Percentiles rank a stretch among this genome's conserved stretches.
phyloP scores from a whole-genome alignment of 1,140 invertebrate species.

The Ruditapes philippinarum region DNA sequence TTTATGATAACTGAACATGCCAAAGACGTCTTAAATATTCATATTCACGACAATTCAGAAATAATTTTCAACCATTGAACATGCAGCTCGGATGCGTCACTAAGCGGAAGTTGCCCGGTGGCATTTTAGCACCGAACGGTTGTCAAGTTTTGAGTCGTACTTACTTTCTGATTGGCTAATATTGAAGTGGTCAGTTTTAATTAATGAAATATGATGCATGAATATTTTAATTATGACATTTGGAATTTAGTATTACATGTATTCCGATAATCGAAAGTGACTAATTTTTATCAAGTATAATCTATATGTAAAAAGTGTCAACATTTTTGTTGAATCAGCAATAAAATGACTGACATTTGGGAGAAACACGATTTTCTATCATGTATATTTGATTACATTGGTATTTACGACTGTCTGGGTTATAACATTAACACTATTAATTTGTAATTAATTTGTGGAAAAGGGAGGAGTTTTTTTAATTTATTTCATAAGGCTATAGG shows the following conservation, averaged over 20 bases:
- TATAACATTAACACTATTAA: too few relatives aligned
- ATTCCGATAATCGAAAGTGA: neutral
- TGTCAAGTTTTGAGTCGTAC: neutral
- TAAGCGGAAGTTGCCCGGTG: conserved; percentile 5
- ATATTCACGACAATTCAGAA: neutral
- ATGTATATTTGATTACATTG: too few relatives aligned
- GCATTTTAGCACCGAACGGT: neutral
- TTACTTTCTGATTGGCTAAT: neutral
- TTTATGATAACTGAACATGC: neutral
- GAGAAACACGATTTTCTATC: too few relatives aligned
- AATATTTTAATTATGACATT: neutral
- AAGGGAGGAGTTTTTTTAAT: too few relatives aligned
- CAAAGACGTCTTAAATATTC: neutral
- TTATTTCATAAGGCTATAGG: too few relatives aligned
- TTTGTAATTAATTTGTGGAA: too few relatives aligned
- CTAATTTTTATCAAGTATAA: too few relatives aligned
- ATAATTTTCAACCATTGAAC: neutral
- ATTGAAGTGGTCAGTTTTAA: neutral
- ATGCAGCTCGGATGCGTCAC: neutral
- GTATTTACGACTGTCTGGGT: too few relatives aligned
- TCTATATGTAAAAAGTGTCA: too few relatives aligned
- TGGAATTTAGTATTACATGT: conserved; percentile 3
- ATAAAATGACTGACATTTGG: too few relatives aligned
- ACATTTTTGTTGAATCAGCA: too few relatives aligned
- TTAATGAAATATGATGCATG: neutral